Evolutionary conservation across 1,140 invertebrate genomes (phyloP), one percentile per base, ranked within the genome.

Genomic region (Tetranychus urticae): DNA sequence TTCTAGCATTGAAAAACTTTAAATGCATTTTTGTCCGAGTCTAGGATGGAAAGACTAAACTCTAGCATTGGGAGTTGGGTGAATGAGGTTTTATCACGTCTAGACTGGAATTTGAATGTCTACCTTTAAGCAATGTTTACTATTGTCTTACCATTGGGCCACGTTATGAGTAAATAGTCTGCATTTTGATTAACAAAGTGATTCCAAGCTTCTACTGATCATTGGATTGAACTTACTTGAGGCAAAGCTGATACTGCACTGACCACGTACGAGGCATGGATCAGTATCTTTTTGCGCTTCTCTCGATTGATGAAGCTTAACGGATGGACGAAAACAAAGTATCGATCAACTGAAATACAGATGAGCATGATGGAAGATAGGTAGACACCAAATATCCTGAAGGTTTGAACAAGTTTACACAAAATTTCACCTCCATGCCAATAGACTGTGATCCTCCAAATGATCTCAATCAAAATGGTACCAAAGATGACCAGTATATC

Each of bases 291-390:
- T n/a, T 52, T 52, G n/a, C 33, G 14, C 14, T 33, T 52, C 14
- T 33, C 33, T 14, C 14, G 31, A 52, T 52, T 52, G 6, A 35
- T 56, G 50, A 39, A 50, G 23, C 50, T 61, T 10, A 61, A 54
- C 2, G 60, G 60, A 61, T 61, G 60, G 23, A 61, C 34, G 45
- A 62, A 37, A 35, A 52, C 61, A 45, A 62, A 62, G 61, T 62
- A 62, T 35, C 61, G 5, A 71, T 87, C 84, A 48, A 86, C 68
- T 6, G 81, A 83, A 45, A 87, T 81, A 66, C 83, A 85, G 12
- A 86, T 80, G 31, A 87, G 73, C 0, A 86, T 80, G 67, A 84
- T 84, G 34, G 82, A 85, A 5, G 81, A 83, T 2, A 86, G 73
- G 68, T 86, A 86, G 35, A 84, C 78, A 34, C 83, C 84, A 65